These are phyloP conservation scores for Pachliopta kotzebuea DNA, from an alignment of 2,888 invertebrate genomes.

Conservation along the genomic window DNA sequence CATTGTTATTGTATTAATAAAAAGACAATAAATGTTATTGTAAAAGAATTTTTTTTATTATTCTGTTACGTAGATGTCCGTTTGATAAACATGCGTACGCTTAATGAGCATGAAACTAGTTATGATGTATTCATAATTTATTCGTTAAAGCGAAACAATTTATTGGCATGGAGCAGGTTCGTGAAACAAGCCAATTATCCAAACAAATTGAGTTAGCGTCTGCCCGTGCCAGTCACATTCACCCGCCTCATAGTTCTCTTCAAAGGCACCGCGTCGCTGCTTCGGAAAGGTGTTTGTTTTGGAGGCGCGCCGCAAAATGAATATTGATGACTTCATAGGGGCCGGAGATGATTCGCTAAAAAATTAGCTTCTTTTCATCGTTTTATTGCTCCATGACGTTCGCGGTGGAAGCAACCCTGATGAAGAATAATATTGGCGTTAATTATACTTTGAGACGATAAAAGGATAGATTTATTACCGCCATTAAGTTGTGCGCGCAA, in stretches of 20 bases:
- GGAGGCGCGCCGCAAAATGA: conserved; percentile 75
- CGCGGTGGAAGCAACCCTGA: conserved; percentile 62
- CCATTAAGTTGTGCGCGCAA: conserved; percentile 36
- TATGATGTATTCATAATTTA: conserved; percentile 39
- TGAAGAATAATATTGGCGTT: conserved; percentile 77
- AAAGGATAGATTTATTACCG: conserved; percentile 53
- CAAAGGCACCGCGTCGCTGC: conserved; percentile 67
- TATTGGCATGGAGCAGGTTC: conserved; percentile 51
- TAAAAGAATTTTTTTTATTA: too few species aligned
- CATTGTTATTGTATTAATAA: too few species aligned
- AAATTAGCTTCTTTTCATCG: conserved; percentile 79
- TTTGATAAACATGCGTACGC: conserved; percentile 20
- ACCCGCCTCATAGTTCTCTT: conserved; percentile 58
- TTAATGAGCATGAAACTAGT: conserved; percentile 32
- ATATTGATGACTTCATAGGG: conserved; percentile 78
- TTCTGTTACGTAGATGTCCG: too few species aligned
- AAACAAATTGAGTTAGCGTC: conserved; percentile 70
- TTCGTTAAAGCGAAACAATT: conserved; percentile 41
- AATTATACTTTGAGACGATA: conserved; percentile 71
- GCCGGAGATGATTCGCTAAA: conserved; percentile 78
- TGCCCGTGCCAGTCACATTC: conserved; percentile 37
- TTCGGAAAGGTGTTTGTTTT: conserved; percentile 76
- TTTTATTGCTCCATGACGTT: conserved; percentile 70
- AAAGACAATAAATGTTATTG: too few species aligned
- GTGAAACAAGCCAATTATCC: conserved; percentile 73